Conservation (phyloP, 2,888 invertebrate species). For the Tuberolachnus salignus region DNA sequence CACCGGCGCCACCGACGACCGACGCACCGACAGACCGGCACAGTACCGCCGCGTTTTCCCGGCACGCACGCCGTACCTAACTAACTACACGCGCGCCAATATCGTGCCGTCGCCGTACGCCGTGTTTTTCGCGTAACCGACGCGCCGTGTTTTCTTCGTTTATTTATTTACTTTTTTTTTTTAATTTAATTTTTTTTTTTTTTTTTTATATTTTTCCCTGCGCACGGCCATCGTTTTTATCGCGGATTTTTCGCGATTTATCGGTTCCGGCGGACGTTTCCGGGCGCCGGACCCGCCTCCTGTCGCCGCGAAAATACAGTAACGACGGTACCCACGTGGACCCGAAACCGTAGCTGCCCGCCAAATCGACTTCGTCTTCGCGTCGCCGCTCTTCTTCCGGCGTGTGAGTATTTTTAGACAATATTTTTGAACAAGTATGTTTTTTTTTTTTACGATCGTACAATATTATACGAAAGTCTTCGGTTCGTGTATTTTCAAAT, state of each 20-base stretch:
- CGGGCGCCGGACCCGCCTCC: background rate
- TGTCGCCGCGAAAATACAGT: background rate
- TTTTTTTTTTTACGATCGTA: too few relatives aligned
- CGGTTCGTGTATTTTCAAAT: too few relatives aligned
- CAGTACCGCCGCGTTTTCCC: conserved; percentile 33
- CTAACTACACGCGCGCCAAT: background rate
- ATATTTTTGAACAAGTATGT: too few relatives aligned
- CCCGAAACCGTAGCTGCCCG: background rate
- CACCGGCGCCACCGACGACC: conserved; percentile 49
- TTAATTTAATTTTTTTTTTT: background rate
- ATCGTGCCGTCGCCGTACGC: background rate
- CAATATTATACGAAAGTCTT: too few relatives aligned
- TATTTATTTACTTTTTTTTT: too few relatives aligned
- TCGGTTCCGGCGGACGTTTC: background rate
- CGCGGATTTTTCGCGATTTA: too few relatives aligned
- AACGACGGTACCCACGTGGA: background rate
- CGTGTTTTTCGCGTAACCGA: background rate
- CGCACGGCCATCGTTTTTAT: background rate
- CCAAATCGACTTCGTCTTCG: background rate
- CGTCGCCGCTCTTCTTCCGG: background rate
- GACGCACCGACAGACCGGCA: conserved; percentile 9
- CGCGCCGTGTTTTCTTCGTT: too few relatives aligned
- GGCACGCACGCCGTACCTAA: conserved; percentile 20
- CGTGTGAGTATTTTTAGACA: background rate
- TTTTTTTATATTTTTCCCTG: background rate